Evolutionary conservation across 2,113 vertebrate species (phyloP).

Genomic region (Elephantulus edwardii): DNA sequence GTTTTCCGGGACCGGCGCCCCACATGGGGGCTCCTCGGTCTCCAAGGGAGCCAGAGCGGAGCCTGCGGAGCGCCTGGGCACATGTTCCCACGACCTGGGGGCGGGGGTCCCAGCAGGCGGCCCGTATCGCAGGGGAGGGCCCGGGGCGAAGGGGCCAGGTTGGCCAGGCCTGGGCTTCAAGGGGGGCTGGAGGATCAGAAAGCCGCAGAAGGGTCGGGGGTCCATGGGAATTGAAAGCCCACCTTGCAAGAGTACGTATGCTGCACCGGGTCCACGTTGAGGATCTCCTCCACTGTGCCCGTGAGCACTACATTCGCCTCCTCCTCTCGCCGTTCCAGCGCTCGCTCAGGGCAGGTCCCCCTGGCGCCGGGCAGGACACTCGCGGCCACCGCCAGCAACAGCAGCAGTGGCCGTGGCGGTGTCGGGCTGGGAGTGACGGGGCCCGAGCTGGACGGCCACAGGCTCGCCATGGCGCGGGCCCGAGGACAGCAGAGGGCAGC

Average conservation of each 20-base stretch:
- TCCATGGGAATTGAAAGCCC: background rate
- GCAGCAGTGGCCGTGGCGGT: slow-evolving; percentile 59
- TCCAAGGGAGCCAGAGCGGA: slow-evolving; percentile 56
- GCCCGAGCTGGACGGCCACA: slow-evolving; percentile 29
- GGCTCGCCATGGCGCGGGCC: slow-evolving; percentile 61
- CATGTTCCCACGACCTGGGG: slow-evolving; percentile 64
- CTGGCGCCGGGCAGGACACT: slow-evolving; percentile 77
- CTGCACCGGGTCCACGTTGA: slow-evolving; percentile 97
- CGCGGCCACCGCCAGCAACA: slow-evolving; percentile 81
- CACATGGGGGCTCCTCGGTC: slow-evolving; percentile 41
- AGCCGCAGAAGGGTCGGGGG: background rate
- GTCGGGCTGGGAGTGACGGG: slow-evolving; percentile 74
- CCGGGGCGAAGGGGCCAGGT: background rate
- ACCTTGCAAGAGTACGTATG: slow-evolving; percentile 99
- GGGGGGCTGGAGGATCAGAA: background rate
- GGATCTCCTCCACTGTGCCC: slow-evolving; percentile 97
- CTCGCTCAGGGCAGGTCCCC: slow-evolving; percentile 90
- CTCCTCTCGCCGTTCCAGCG: slow-evolving; percentile 93
- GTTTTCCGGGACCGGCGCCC: slow-evolving; percentile 58
- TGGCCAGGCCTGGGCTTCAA: background rate
- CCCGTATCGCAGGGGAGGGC: background rate
- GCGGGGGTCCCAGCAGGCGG: slow-evolving; percentile 40
- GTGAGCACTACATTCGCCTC: slow-evolving; percentile 96
- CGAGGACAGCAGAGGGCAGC: slow-evolving; percentile 36
- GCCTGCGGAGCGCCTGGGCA: background rate